Evolutionary conservation across 1,140 invertebrate species (phyloP), one percentile per base, ranked within the genome.

Genomic region (Temnothorax nylanderi): DNA sequence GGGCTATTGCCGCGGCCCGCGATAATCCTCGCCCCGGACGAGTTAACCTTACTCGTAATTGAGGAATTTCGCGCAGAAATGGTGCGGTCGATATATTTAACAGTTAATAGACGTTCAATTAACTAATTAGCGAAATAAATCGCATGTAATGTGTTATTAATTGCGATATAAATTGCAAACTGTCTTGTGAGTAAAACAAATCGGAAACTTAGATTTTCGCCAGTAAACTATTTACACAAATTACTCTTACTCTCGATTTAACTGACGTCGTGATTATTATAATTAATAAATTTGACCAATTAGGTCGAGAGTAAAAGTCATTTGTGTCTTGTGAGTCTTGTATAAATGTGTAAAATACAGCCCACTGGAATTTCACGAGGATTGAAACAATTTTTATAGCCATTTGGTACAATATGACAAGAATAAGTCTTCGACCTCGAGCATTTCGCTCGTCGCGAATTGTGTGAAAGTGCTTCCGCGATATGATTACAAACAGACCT

Each of bases 391-490:
- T 54, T 72, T 18, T 54, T 16, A 32, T n/a, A 26, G 26, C 26
- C 26, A 26, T 26, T 26, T 1, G 26, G 26, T 26, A 26, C 26
- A 1, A 26, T 26, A 26, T 26, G 26, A 26, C 26, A 1, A 26
- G 26, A 26, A 26, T 26, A 6, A 54, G 18, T n/a, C 51, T 54
- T 21, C 2, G 18, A 37, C 18, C n/a, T 62, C 16, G 13, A 62
- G 37, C 37, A 13, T 58, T 44, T 13, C 2, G n/a, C 41, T 60
- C 13, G 16, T 21, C 41, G 16, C 7, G n/a, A 58, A 44, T 0
- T 47, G 49, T 32, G 47, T 44, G 47, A 81, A 81, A 81, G 37
- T 34, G 7, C 10, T 81, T 72, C 16, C 65, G 49, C 65, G 49
- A 81, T 51, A 26, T 49, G 41, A 54, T 81, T 56, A 81, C 37